A percentile compares a stretch with the other conserved stretches of the same genome.
Evolutionary conservation across 2,797 vertebrate species (phyloP).

Genomic region (Tarsius wallacei): DNA sequence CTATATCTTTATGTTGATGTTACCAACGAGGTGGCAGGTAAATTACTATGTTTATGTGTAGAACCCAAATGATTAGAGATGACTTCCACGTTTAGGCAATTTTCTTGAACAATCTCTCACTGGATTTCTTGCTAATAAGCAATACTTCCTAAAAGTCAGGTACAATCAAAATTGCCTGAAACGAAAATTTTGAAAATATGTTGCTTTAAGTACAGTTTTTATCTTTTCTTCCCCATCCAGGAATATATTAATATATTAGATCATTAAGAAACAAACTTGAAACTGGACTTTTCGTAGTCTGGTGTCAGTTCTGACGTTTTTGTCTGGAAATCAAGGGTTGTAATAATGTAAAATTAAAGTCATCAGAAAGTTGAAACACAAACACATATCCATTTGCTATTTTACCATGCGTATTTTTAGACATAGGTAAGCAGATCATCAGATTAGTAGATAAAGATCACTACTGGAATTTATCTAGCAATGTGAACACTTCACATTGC

Average conservation of each 20-base stretch:
- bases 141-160: background rate
- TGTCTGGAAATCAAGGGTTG: conserved; percentile 50
- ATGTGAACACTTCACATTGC: background rate
- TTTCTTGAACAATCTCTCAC: conserved; percentile 22
- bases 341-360: background rate
- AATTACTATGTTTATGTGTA: background rate
- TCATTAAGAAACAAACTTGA: conserved; percentile 21
- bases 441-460: background rate
- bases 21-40: background rate
- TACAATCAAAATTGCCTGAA: background rate
- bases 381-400: background rate
- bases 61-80: conserved; percentile 45
- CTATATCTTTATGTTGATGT: conserved; percentile 47
- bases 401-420: conserved; percentile 33
- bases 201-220: background rate
- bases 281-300: conserved; percentile 8
- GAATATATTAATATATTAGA: background rate
- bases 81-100: conserved; percentile 34
- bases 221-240: background rate
- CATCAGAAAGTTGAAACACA: conserved; percentile 44
- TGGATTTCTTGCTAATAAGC: conserved; percentile 35
- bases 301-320: conserved; percentile 9
- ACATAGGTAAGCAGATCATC: background rate
- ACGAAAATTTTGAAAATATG: background rate
- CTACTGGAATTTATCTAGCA: background rate